These are phyloP conservation scores for Lindbergichthys nudifrons DNA, from an alignment of 2,797 vertebrate genomes.

Conservation along the genomic window DNA sequence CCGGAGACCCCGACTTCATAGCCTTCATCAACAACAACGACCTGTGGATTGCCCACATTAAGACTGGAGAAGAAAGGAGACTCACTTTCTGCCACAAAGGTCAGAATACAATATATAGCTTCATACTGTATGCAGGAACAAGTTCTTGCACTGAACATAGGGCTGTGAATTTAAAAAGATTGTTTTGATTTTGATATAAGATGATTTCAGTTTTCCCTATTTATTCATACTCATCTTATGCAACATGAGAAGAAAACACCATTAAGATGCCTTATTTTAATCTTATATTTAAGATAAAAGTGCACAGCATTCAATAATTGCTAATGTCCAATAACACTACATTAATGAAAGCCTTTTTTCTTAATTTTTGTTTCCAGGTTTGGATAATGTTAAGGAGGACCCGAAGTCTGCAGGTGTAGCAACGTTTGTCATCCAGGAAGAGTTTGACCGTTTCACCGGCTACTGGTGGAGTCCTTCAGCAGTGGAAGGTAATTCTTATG, in stretches of 20 bases:
- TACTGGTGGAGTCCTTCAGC: slow-evolving; percentile 97
- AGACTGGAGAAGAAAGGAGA: slow-evolving; percentile 86
- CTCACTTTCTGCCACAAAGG: slow-evolving; percentile 87
- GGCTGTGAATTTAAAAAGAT: background rate
- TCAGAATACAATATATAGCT: slow-evolving; percentile 29
- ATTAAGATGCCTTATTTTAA: background rate
- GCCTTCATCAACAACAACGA: slow-evolving; percentile 97
- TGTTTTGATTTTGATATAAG: background rate
- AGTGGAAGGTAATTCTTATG: slow-evolving; percentile 78
- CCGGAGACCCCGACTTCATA: slow-evolving; percentile 92
- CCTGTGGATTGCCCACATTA: slow-evolving; percentile 94
- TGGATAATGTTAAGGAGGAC: slow-evolving; percentile 94
- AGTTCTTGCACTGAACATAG: background rate
- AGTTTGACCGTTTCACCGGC: slow-evolving; percentile 97
- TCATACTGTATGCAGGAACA: background rate
- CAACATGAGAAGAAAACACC: background rate
- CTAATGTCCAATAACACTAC: background rate
- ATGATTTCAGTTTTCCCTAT: background rate
- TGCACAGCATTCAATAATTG: background rate
- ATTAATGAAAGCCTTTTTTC: background rate
- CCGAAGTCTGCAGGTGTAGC: slow-evolving; percentile 96
- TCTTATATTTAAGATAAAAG: background rate
- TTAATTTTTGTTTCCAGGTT: slow-evolving; percentile 77
- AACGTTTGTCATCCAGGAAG: slow-evolving; percentile 98
- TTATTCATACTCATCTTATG: background rate